Evolutionary conservation across 2,113 vertebrate species (phyloP).

Genomic region (Callithrix jacchus): DNA sequence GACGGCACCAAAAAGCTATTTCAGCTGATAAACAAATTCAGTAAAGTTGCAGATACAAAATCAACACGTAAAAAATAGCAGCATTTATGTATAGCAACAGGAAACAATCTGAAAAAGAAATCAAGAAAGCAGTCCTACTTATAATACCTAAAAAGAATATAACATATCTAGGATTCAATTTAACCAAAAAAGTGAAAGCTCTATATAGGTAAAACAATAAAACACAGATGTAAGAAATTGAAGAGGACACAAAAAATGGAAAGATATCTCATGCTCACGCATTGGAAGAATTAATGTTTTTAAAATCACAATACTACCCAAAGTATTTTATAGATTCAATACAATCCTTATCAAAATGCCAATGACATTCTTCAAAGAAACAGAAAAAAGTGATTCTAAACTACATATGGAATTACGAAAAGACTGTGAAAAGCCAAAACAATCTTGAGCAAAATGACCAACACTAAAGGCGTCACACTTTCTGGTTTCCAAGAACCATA

Average conservation of each 20-base stretch:
- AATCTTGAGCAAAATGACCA: neutral
- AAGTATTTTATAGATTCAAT: neutral
- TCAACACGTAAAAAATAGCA: neutral
- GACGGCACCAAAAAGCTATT: neutral
- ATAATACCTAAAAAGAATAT: neutral
- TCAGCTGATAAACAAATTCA: neutral
- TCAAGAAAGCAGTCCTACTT: neutral
- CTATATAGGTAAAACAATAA: neutral
- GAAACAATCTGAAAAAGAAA: neutral
- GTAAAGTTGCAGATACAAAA: neutral
- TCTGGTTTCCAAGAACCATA: neutral
- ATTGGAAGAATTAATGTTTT: neutral
- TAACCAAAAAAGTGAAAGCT: neutral
- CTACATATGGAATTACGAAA: neutral
- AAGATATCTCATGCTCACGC: neutral
- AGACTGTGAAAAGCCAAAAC: neutral
- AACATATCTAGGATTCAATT: neutral
- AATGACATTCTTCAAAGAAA: neutral
- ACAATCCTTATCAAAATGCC: neutral
- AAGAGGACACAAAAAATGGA: neutral
- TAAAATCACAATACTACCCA: neutral
- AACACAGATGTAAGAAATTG: neutral
- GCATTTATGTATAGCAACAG: neutral
- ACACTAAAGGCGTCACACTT: neutral
- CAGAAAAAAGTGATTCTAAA: neutral